Evolutionary conservation across 1,140 invertebrate genomes (phyloP).

Genomic region (Bombus sylvicola): DNA sequence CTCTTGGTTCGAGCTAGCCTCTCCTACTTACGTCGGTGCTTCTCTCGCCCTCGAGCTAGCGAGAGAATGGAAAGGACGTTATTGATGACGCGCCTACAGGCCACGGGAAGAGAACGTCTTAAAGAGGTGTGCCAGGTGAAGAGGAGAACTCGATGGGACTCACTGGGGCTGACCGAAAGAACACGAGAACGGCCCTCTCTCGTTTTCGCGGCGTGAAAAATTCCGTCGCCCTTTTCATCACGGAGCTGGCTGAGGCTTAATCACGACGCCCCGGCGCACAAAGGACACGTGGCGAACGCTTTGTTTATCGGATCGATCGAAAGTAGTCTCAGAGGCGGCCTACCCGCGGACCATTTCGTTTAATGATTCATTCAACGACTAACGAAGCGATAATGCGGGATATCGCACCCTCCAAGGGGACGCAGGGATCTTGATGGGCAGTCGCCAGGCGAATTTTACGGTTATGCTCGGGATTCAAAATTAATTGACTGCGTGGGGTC

Average conservation of each 20-base stretch:
- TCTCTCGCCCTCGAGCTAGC: conserved; percentile 44
- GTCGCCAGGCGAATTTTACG: neutral
- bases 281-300: conserved; percentile 32
- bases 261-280: conserved; percentile 19
- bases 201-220: conserved; percentile 14
- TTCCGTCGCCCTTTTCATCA: conserved; percentile 30
- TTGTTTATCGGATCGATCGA: conserved; percentile 52
- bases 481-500: neutral
- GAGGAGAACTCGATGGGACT: neutral
- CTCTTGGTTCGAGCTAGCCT: neutral
- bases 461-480: neutral
- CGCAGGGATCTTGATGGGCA: neutral
- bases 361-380: conserved; percentile 40
- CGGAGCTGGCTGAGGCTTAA: neutral
- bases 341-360: conserved; percentile 15
- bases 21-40: neutral
- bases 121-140: neutral
- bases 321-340: conserved; percentile 27
- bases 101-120: neutral
- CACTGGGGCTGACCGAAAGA: neutral
- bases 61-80: conserved; percentile 67
- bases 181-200: neutral
- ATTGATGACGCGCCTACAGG: conserved; percentile 66
- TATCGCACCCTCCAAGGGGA: neutral
- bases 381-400: conserved; percentile 41